Percentiles rank a stretch among this genome's conserved stretches.
These are phyloP conservation scores for Chaetops frenatus DNA, from an alignment of 2,113 vertebrate genomes.

Conservation along the genomic window DNA sequence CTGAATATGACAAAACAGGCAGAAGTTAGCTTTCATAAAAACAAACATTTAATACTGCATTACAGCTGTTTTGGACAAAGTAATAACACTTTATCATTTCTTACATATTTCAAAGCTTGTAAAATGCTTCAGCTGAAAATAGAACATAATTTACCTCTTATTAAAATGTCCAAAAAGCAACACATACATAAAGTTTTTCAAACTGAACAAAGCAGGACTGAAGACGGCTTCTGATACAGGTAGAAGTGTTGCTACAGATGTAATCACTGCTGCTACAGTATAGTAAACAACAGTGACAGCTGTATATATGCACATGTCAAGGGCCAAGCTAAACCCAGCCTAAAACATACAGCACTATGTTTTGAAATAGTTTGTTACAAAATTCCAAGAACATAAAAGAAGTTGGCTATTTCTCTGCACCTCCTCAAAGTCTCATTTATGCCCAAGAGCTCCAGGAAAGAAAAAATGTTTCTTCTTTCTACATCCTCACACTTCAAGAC, in stretches of 20 bases:
- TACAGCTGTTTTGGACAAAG: background rate
- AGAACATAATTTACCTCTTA: background rate
- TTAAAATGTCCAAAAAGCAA: background rate
- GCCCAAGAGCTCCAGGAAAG: background rate
- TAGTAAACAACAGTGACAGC: background rate
- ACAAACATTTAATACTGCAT: background rate
- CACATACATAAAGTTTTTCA: background rate
- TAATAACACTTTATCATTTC: background rate
- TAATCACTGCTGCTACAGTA: background rate
- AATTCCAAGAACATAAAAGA: background rate
- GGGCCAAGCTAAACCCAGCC: background rate
- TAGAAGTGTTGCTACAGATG: background rate
- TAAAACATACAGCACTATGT: background rate
- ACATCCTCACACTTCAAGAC: background rate
- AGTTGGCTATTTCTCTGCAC: background rate
- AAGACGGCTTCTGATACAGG: background rate
- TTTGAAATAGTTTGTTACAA: background rate
- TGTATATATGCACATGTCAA: accelerated
- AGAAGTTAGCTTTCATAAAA: background rate
- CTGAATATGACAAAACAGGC: background rate
- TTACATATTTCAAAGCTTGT: background rate
- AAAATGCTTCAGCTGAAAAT: background rate
- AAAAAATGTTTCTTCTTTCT: background rate
- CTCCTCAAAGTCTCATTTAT: background rate
- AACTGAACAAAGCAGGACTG: background rate